Evolutionary conservation across 2,888 invertebrate genomes (phyloP).

Genomic region (Lomographa bimaculata): DNA sequence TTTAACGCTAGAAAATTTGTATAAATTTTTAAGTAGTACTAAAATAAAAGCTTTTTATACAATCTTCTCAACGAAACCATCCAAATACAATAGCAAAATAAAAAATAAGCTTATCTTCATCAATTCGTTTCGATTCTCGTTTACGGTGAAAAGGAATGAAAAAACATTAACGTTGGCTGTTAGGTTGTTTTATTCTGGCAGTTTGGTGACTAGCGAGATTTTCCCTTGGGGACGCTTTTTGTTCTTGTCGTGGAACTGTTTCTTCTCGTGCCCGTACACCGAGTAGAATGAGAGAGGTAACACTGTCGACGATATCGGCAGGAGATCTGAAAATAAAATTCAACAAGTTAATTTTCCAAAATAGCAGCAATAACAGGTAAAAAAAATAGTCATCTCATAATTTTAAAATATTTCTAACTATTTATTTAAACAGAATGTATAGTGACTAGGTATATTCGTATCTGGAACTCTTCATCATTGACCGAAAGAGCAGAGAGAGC

Average conservation of each 20-base stretch:
- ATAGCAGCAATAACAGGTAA: too few relatives aligned
- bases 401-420: too few relatives aligned
- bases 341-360: too few relatives aligned
- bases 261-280: slow-evolving; percentile 69
- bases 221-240: slow-evolving; percentile 69
- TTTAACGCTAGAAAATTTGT: too few relatives aligned
- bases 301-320: slow-evolving; percentile 74
- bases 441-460: too few relatives aligned
- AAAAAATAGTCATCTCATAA: too few relatives aligned
- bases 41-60: too few relatives aligned
- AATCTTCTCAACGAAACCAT: too few relatives aligned
- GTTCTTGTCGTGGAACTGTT: slow-evolving; percentile 64
- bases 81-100: neutral
- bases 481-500: too few relatives aligned
- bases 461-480: too few relatives aligned
- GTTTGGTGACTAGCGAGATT: slow-evolving; percentile 69
- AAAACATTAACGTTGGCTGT: slow-evolving; percentile 20
- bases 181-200: slow-evolving; percentile 58
- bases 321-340: slow-evolving; percentile 61
- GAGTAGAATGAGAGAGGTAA: slow-evolving; percentile 72
- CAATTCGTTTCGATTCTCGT: slow-evolving; percentile 6
- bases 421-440: too few relatives aligned
- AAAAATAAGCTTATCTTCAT: slow-evolving; percentile 3
- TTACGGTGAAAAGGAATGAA: slow-evolving; percentile 6
- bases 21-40: too few relatives aligned